Conservation (phyloP, 2,113 vertebrate species). For the Muntiacus reevesi region DNA sequence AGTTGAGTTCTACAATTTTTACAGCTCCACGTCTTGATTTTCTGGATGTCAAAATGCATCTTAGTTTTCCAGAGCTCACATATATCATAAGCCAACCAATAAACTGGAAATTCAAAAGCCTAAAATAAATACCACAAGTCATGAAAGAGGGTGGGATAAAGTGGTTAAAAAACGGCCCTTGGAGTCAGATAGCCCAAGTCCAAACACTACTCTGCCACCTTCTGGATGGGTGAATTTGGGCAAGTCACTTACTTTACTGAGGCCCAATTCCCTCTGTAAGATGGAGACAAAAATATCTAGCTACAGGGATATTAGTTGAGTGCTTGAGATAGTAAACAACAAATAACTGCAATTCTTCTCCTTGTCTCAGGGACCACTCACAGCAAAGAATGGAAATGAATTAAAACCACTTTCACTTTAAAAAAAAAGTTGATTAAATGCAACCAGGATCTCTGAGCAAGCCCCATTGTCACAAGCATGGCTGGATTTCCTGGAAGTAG, state of each 20-base stretch:
- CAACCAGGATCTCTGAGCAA: not conserved
- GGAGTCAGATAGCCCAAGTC: not conserved
- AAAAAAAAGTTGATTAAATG: not conserved
- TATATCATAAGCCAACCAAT: not conserved
- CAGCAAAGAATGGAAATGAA: constrained; percentile 28
- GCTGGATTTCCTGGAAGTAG: not conserved
- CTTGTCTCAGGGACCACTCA: not conserved
- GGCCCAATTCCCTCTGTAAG: not conserved
- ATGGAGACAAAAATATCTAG: not conserved
- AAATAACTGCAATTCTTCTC: not conserved
- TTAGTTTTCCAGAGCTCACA: not conserved
- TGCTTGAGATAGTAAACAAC: not conserved
- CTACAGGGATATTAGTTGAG: not conserved
- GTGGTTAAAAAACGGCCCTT: not conserved
- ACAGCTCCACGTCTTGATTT: not conserved
- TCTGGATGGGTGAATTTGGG: not conserved
- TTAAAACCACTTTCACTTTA: not conserved
- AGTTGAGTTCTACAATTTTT: not conserved
- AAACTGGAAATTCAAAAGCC: not conserved
- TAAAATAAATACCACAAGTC: not conserved
- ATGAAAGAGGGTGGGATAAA: not conserved
- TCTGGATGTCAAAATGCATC: not conserved
- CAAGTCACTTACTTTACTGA: not conserved
- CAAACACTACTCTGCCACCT: not conserved
- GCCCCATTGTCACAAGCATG: not conserved